These are phyloP conservation scores for Psilopsiagon aurifrons DNA, from an alignment of 2,113 vertebrate species.

Conservation along the genomic window DNA sequence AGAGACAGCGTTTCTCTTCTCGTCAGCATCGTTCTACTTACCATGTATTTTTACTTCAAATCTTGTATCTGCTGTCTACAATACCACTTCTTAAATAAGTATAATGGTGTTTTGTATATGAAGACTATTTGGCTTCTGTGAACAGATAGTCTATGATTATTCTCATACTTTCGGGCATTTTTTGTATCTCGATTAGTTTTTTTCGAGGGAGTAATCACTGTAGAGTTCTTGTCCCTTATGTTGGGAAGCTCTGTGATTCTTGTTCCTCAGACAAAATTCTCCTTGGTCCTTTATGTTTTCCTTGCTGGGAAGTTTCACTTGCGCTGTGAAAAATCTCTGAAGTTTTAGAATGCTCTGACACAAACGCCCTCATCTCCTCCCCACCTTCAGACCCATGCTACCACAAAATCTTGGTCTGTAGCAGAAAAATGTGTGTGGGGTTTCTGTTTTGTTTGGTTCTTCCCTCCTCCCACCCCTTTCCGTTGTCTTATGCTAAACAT, in stretches of 20 bases:
- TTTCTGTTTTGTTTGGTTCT: no score
- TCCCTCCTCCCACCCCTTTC: neutral
- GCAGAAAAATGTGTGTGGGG: neutral
- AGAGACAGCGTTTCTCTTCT: neutral
- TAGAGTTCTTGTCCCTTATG: neutral
- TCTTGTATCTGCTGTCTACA: neutral
- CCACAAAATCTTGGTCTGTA: neutral
- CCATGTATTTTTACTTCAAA: neutral
- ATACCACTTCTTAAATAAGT: neutral
- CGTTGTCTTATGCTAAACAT: neutral
- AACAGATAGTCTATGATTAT: neutral
- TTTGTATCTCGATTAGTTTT: neutral
- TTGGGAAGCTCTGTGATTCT: neutral
- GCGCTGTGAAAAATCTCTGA: neutral
- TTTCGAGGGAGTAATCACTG: neutral
- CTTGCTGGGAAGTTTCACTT: neutral
- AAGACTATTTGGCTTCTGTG: neutral
- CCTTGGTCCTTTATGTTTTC: neutral
- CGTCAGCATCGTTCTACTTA: accelerated
- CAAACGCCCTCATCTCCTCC: neutral
- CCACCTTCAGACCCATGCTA: neutral
- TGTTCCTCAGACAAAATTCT: neutral
- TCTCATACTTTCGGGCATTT: neutral
- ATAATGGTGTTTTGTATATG: neutral
- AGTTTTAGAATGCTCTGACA: neutral